Base-by-base conservation (phyloP, 2,888 invertebrate species). In the Clusia tigrina region DNA sequence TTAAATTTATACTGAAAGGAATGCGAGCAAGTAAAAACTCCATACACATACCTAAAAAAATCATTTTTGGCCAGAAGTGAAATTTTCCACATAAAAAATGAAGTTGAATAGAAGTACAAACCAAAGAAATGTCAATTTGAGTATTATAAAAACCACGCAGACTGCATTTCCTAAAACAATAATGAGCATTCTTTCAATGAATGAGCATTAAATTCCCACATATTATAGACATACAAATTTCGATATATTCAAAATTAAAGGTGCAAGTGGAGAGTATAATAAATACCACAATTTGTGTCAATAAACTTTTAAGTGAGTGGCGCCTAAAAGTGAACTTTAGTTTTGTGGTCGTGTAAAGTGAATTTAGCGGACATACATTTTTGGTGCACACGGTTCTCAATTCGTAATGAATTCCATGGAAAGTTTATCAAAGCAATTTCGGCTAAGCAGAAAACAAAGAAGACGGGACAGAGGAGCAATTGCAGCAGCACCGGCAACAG, bases 371-470 rank as follows among this genome's bases (percentile, higher is more conserved):
- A 18, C 18, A 10, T 10, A 12, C 15, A 17, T 58, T 62, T 32
- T 59, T 68, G 56, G 26, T 61, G 32, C 58, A 52, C 58, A 56
- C 46, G 38, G 66, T 66, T 65, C 54, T 67, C 53, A 65, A 62
- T 73, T 69, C 78, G 78, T 78, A 72, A 78, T 78, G 78, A 73
- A 74, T 79, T 79, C 77, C 74, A 71, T 71, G 71, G 71, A 71
- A 74, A 72, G 70, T 69, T 68, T 60, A 62, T 67, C 71, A 67
- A 68, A 71, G 70, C 71, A 71, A 64, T 70, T 71, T 67, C 70
- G 72, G 65, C 71, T 71, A 64, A 74, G 70, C 22, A 74, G 72
- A 62, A 71, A 69, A 70, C 68, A 67, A 67, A 67, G 73, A 64
- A 65, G 42, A 42, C 9, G n/a, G n/a, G 42, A 42, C 9, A 9